Evolutionary conservation across 1,140 invertebrate species (phyloP).

Genomic region (Centruroides vittatus): DNA sequence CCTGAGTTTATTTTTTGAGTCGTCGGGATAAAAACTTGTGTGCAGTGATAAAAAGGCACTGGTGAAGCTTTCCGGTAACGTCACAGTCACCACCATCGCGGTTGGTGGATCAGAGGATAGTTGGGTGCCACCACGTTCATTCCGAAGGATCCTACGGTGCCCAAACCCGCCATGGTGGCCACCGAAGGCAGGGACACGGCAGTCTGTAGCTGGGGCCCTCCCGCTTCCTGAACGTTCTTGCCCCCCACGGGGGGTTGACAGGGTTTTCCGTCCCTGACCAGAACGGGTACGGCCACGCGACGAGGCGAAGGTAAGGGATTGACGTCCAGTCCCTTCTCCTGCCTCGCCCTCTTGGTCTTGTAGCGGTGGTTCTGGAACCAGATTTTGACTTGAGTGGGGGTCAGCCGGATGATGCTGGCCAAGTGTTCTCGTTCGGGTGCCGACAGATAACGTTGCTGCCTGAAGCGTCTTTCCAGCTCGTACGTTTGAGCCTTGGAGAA

Average conservation of each 20-base stretch:
- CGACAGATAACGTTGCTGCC: constrained; percentile 50
- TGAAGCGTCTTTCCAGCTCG: constrained; percentile 72
- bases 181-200: constrained; percentile 8
- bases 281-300: constrained; percentile 77
- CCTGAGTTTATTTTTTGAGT: no score
- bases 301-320: constrained; percentile 51
- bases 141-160: constrained; percentile 8
- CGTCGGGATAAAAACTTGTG: no score
- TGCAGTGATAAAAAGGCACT: no score
- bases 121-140: constrained; percentile 5
- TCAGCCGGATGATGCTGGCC: constrained; percentile 37
- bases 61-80: no score
- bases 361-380: constrained; percentile 81
- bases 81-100: constrained; percentile 12
- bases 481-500: constrained; percentile 99
- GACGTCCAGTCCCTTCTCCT: constrained; percentile 54
- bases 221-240: not conserved
- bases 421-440: constrained; percentile 50
- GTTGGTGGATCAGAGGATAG: constrained; percentile 12
- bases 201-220: not conserved
- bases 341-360: constrained; percentile 85
- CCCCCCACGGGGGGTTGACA: constrained; percentile 37
- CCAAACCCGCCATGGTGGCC: constrained; percentile 13
- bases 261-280: constrained; percentile 84
- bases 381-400: constrained; percentile 82